Percentiles rank a stretch among this genome's conserved stretches.
Conservation (phyloP, 2,888 invertebrate genomes). For the Volucella zonaria region DNA sequence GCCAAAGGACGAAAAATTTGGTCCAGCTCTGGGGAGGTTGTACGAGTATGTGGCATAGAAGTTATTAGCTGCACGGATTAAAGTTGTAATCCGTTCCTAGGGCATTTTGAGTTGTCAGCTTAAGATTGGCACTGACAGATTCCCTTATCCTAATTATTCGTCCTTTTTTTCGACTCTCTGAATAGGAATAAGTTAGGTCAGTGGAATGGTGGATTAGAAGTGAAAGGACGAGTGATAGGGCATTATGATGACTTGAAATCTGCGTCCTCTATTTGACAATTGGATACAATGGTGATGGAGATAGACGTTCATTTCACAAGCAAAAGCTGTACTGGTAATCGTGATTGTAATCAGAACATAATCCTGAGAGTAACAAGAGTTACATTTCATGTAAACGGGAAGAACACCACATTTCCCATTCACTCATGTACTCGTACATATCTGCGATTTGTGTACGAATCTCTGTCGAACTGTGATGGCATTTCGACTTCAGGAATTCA, state of each 20-base stretch:
- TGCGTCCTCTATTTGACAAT: conserved; percentile 5
- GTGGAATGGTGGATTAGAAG: conserved; percentile 23
- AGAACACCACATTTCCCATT: conserved; percentile 19
- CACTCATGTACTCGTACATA: neutral
- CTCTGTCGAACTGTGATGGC: conserved; percentile 31
- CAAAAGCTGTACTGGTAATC: conserved; percentile 24
- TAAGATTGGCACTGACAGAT: conserved; percentile 66
- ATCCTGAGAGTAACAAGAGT: conserved; percentile 7
- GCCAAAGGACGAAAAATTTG: conserved; percentile 15
- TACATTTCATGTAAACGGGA: neutral
- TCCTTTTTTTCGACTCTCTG: conserved; percentile 16
- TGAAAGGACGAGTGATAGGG: neutral
- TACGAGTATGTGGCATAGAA: conserved; percentile 21
- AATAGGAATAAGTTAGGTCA: conserved; percentile 20
- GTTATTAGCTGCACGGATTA: conserved; percentile 62
- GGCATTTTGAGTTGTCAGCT: conserved; percentile 64
- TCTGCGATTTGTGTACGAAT: conserved; percentile 6
- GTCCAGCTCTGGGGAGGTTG: neutral
- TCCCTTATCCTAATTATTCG: conserved; percentile 59
- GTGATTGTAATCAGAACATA: conserved; percentile 34
- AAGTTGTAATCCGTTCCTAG: conserved; percentile 64
- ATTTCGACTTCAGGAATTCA: neutral
- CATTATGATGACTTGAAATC: neutral
- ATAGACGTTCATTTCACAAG: conserved; percentile 28
- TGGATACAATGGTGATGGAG: conserved; percentile 16